Evolutionary conservation across 1,140 invertebrate genomes (phyloP).

Genomic region (Antheraea mylitta): DNA sequence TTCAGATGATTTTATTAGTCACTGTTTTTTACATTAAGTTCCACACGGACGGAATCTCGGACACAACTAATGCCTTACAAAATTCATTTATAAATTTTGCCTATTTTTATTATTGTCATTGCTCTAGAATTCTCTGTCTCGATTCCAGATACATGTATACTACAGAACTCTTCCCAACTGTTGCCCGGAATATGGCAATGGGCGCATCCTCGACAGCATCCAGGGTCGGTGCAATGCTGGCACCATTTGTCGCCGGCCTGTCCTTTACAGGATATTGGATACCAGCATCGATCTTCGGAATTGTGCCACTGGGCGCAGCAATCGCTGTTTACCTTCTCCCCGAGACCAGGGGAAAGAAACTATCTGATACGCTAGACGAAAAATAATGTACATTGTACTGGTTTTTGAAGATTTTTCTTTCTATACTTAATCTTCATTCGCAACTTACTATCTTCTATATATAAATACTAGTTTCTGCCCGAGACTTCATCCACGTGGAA

Average conservation of each 20-base stretch:
- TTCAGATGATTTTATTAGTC: no score
- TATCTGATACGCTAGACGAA: constrained; percentile 30
- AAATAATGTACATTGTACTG: background rate
- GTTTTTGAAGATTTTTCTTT: background rate
- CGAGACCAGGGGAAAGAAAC: constrained; percentile 53
- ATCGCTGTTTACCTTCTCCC: constrained; percentile 81
- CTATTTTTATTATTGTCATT: background rate
- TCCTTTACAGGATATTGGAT: constrained; percentile 55
- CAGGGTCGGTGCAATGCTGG: constrained; percentile 69
- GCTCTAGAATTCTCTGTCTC: background rate
- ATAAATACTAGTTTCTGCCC: no score
- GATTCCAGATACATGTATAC: constrained; percentile 72
- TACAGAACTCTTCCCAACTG: constrained; percentile 77
- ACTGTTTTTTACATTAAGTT: no score
- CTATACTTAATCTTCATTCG: background rate
- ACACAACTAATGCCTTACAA: no score
- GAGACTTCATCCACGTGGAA: no score
- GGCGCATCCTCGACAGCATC: constrained; percentile 72
- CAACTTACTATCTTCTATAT: background rate
- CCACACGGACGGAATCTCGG: no score
- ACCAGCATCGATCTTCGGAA: constrained; percentile 83
- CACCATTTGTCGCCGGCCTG: constrained; percentile 65
- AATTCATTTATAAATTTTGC: no score
- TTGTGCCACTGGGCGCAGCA: constrained; percentile 79
- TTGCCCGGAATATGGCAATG: constrained; percentile 73